These are phyloP conservation scores for Shinisaurus crocodilurus DNA, from an alignment of 2,113 vertebrate species.

Conservation along the genomic window DNA sequence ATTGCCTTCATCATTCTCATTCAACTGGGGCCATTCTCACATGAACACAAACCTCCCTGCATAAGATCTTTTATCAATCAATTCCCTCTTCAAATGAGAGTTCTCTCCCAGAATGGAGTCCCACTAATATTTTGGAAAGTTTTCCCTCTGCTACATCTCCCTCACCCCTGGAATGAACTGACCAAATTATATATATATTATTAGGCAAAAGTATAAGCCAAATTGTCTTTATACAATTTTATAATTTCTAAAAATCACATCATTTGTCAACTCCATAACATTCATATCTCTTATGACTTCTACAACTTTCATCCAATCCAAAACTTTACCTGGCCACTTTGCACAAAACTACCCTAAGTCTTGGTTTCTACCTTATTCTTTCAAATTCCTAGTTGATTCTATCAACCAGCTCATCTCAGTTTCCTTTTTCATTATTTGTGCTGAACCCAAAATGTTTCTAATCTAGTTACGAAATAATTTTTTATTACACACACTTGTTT, in stretches of 20 bases:
- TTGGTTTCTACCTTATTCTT: slow-evolving; percentile 27
- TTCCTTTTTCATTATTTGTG: slow-evolving; percentile 19
- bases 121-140: neutral
- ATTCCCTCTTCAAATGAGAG: neutral
- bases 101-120: neutral
- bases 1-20: neutral
- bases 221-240: neutral
- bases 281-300: neutral
- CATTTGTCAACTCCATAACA: neutral
- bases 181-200: neutral
- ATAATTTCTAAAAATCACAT: slow-evolving; percentile 4
- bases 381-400: slow-evolving; percentile 16
- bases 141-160: neutral
- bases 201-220: neutral
- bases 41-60: neutral
- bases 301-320: slow-evolving; percentile 15
- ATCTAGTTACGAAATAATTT: slow-evolving; percentile 33
- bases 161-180: neutral
- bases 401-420: neutral
- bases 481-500: slow-evolving; percentile 28
- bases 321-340: slow-evolving; percentile 29
- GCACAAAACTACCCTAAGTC: slow-evolving; percentile 6
- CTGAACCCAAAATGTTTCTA: slow-evolving; percentile 29
- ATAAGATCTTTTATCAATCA: neutral
- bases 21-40: neutral